phyloP scores from a whole-genome alignment of 2,113 vertebrate genomes.

The Gorsachius goisagi region DNA sequence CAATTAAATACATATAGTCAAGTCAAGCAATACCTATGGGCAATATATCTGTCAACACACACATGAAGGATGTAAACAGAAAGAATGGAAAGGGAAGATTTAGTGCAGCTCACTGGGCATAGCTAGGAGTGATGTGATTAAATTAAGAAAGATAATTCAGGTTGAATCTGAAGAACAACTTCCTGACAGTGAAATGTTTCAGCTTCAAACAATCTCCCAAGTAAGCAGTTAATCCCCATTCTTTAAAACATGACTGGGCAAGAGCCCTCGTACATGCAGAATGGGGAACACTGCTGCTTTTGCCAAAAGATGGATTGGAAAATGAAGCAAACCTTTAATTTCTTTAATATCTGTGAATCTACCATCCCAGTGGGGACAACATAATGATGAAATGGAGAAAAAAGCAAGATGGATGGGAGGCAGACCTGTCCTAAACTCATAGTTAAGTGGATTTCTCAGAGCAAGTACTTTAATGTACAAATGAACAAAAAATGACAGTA shows the following conservation, averaged over 20 bases:
- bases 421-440: rapidly evolving
- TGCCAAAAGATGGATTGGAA: conserved; percentile 42
- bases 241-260: conserved; percentile 50
- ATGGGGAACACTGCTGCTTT: neutral
- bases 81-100: conserved; percentile 5
- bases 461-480: neutral
- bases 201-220: conserved; percentile 43
- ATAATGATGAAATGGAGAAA: neutral
- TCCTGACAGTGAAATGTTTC: conserved; percentile 52
- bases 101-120: conserved; percentile 47
- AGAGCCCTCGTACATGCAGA: neutral
- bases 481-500: neutral
- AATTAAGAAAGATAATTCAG: conserved; percentile 57
- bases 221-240: conserved; percentile 40
- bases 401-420: neutral
- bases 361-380: neutral
- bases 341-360: conserved; percentile 1
- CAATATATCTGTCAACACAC: conserved; percentile 47
- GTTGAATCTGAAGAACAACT: conserved; percentile 38
- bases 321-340: conserved; percentile 34
- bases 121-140: conserved; percentile 63
- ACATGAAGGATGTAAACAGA: conserved; percentile 54
- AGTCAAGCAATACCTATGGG: conserved; percentile 45
- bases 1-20: conserved; percentile 28
- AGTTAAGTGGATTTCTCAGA: neutral